Evolutionary conservation across 2,113 vertebrate species (phyloP).

Genomic region (Danionella cerebrum): DNA sequence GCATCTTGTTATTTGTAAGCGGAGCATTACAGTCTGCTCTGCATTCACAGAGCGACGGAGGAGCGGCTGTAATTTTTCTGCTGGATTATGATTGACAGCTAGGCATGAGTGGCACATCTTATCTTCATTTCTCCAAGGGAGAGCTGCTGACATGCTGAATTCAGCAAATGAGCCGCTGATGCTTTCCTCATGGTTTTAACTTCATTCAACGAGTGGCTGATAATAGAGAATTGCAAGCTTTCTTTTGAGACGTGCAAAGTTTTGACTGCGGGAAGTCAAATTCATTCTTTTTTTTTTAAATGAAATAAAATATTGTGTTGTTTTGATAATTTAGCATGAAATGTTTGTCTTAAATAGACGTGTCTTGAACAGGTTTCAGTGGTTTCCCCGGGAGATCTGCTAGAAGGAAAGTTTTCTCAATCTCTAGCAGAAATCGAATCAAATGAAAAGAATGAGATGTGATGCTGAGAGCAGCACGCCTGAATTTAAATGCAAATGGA

Average conservation of each 20-base stretch:
- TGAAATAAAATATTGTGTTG: neutral
- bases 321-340: neutral
- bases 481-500: conserved; percentile 10
- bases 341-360: neutral
- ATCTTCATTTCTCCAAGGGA: conserved; percentile 40
- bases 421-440: neutral
- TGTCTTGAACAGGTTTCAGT: too few relatives aligned
- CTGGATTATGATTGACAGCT: conserved; percentile 51
- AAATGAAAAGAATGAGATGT: neutral
- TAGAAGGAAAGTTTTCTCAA: too few relatives aligned
- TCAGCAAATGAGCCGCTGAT: conserved; percentile 44
- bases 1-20: too few relatives aligned
- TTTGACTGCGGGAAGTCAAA: conserved; percentile 51
- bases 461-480: conserved; percentile 1
- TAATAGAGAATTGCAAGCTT: conserved; percentile 52
- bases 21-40: too few relatives aligned
- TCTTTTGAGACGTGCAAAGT: conserved; percentile 54
- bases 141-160: conserved; percentile 36
- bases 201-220: conserved; percentile 35
- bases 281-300: conserved; percentile 30
- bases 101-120: conserved; percentile 43
- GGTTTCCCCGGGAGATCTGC: too few relatives aligned
- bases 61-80: conserved; percentile 39
- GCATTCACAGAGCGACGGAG: neutral
- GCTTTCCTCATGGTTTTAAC: conserved; percentile 44